phyloP scores from a whole-genome alignment of 2,113 vertebrate species.

The Saccopteryx leptura region DNA sequence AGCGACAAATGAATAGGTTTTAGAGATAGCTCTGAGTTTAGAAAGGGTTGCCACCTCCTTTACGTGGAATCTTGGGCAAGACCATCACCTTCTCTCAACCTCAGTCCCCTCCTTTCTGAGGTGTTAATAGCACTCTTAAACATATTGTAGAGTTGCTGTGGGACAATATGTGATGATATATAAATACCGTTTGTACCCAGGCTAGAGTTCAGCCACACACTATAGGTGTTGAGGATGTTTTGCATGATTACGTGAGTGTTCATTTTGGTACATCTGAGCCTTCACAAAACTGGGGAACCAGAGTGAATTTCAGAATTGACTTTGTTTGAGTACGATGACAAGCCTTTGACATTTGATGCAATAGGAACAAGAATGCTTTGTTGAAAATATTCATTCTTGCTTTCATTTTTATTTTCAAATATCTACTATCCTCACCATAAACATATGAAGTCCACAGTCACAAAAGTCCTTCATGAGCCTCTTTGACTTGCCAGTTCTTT shows the following conservation, averaged over 20 bases:
- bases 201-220: background rate
- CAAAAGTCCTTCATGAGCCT: background rate
- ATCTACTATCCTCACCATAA: background rate
- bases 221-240: background rate
- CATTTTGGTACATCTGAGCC: background rate
- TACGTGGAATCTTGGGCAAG: background rate
- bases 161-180: background rate
- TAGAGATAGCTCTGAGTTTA: background rate
- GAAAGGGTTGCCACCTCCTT: background rate
- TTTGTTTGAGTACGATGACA: background rate
- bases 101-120: background rate
- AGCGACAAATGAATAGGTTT: background rate
- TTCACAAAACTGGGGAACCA: background rate
- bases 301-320: background rate
- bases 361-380: background rate
- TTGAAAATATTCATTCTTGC: background rate
- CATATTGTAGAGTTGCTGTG: background rate
- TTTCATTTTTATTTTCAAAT: background rate
- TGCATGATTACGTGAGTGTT: background rate
- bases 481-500: background rate
- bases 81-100: background rate
- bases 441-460: background rate
- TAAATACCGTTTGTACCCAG: accelerated
- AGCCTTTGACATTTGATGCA: background rate
- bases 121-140: accelerated